phyloP scores from a whole-genome alignment of 1,140 invertebrate species.

The Hesperophylax magnus region DNA sequence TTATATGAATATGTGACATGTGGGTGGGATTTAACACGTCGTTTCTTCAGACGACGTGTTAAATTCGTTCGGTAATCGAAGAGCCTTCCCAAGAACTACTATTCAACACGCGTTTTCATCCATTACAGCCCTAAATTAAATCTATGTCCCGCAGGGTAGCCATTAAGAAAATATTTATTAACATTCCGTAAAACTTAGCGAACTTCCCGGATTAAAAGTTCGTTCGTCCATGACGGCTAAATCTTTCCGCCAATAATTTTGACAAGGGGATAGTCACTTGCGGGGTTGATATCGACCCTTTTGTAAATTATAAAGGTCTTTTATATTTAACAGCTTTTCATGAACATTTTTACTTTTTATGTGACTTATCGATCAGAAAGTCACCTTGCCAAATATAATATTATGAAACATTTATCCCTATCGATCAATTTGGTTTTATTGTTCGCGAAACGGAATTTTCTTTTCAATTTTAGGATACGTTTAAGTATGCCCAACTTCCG shows the following conservation, averaged over 20 bases:
- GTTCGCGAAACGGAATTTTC: neutral
- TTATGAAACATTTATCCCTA: neutral
- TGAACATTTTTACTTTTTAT: slow-evolving; percentile 21
- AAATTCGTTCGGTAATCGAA: too few relatives aligned
- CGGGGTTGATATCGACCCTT: slow-evolving; percentile 26
- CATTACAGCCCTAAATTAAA: neutral
- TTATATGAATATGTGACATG: too few relatives aligned
- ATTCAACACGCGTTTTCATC: slow-evolving; percentile 1
- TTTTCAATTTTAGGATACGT: neutral
- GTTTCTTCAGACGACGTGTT: too few relatives aligned
- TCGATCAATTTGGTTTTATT: slow-evolving; percentile 13
- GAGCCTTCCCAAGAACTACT: too few relatives aligned
- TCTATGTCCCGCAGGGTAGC: neutral
- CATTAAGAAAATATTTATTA: slow-evolving; percentile 32
- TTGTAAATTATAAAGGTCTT: slow-evolving; percentile 8
- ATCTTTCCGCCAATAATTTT: slow-evolving; percentile 11
- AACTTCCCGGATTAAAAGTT: slow-evolving; percentile 21
- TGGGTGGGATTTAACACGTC: too few relatives aligned
- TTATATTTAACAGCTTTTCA: slow-evolving; percentile 25
- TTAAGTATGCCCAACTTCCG: neutral
- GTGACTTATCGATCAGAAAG: slow-evolving; percentile 16
- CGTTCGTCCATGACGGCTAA: neutral
- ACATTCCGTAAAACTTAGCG: neutral
- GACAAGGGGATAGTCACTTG: slow-evolving; percentile 24
- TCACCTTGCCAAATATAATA: slow-evolving; percentile 9